Conservation (phyloP, 2,113 vertebrate genomes). For the Lepus americanus region DNA sequence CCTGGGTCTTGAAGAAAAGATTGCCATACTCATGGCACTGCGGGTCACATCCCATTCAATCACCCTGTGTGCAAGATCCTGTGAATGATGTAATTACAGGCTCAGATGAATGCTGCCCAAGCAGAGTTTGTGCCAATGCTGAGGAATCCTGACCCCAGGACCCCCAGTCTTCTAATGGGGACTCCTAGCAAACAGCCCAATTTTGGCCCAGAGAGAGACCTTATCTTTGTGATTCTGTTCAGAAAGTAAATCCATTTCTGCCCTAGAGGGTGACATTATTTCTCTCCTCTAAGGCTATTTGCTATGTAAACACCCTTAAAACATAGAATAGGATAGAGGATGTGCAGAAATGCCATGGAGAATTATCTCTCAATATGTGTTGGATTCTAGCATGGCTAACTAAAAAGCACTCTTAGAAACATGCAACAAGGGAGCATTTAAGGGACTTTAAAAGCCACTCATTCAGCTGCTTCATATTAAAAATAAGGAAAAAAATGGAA, state of each 20-base stretch:
- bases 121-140: background rate
- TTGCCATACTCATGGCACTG: background rate
- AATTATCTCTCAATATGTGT: background rate
- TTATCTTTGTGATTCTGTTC: background rate
- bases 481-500: background rate
- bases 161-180: background rate
- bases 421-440: background rate
- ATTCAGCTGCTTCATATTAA: background rate
- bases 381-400: background rate
- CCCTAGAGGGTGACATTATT: background rate
- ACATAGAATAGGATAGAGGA: background rate
- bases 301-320: background rate
- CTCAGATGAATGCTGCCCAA: background rate
- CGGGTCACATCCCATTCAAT: too few species aligned
- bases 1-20: background rate
- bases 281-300: background rate
- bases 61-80: background rate
- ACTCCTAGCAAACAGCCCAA: background rate
- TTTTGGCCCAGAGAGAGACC: background rate
- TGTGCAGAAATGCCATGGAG: background rate
- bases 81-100: background rate
- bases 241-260: background rate
- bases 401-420: background rate
- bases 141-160: background rate
- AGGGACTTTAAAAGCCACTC: background rate